Base-by-base conservation (phyloP, 2,888 invertebrate species). In the Ellobium chinense region DNA sequence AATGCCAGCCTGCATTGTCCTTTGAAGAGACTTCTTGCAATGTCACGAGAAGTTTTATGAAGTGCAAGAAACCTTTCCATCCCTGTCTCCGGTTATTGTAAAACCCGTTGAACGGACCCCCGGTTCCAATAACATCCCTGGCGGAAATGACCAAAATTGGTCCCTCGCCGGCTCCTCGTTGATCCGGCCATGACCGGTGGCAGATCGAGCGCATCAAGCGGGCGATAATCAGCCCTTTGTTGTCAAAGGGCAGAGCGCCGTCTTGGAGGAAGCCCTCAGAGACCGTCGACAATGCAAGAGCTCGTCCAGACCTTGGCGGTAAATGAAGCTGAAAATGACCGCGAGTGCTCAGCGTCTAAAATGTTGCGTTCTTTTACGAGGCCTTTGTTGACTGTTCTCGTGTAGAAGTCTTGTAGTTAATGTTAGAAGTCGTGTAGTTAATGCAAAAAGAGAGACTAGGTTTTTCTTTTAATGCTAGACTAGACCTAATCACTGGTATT, bases 181-280 rank as follows among this genome's bases (percentile, higher is more conserved):
- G 18, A 2, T 18, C 18, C 60, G 4, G 24, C 36, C 58, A 7
- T 29, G 54, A 34, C 18, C 1, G 46, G 62, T 62, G 2, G 1
- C 46, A 39, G 34, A 74, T 63, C 29, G 37, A 46, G 21, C 27
- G 5, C 60, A 29, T 39, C 46, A 29, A 4, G n/a, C n/a, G n/a
- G 36, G 39, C 39, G 36, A 24, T 58, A 72, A 65, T 65, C 65
- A 31, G 65, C 24, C 65, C 37, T 37, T 68, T 68, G 37, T 68
- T n/a, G 37, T 37, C 60, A 24, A 7, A 24, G 60, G 7, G 46
- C 46, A 46, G 46, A 46, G 46, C 46, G 18, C 46, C 46, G 46
- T 46, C 46, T 46, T 46, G 46, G 46, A 46, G 46, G 46, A 46
- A 46, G 46, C 18, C 46, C 46, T 18, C 46, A 18, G 46, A 46